These are phyloP conservation scores for Formica aserva DNA, from an alignment of 2,888 invertebrate genomes.

Conservation along the genomic window DNA sequence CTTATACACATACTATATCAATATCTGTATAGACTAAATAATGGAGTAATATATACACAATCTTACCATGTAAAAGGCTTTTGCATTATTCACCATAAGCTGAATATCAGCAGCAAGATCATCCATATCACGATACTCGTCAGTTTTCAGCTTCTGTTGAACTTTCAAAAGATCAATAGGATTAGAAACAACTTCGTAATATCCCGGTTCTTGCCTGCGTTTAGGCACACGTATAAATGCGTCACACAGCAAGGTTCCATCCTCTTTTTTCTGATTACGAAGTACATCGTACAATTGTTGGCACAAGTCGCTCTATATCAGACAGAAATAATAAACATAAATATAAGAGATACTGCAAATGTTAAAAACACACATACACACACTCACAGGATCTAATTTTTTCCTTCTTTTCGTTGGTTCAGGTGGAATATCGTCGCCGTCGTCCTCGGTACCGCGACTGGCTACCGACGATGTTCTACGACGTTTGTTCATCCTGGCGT, in stretches of 20 bases:
- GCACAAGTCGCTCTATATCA: slow-evolving; percentile 91
- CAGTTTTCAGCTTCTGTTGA: slow-evolving; percentile 98
- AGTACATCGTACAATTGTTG: slow-evolving; percentile 97
- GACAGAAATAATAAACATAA: background rate
- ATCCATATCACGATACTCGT: slow-evolving; percentile 97
- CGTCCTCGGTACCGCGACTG: slow-evolving; percentile 91
- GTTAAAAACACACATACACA: background rate
- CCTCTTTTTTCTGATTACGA: slow-evolving; percentile 95
- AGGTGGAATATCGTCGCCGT: slow-evolving; percentile 89
- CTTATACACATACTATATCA: background rate
- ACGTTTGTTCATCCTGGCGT: slow-evolving; percentile 90
- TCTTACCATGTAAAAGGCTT: slow-evolving; percentile 94
- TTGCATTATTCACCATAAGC: slow-evolving; percentile 96
- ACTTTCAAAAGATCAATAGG: slow-evolving; percentile 98
- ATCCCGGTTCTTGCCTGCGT: slow-evolving; percentile 95
- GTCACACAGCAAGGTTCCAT: slow-evolving; percentile 96
- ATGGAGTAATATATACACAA: slow-evolving; percentile 13
- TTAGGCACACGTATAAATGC: slow-evolving; percentile 98
- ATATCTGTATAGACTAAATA: background rate
- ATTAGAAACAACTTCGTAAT: slow-evolving; percentile 96
- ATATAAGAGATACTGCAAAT: background rate
- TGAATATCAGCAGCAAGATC: slow-evolving; percentile 96
- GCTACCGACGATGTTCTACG: slow-evolving; percentile 94
- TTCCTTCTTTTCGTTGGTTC: slow-evolving; percentile 88
- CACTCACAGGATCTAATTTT: slow-evolving; percentile 91